These are phyloP conservation scores for Maniola hyperantus DNA, from an alignment of 2,888 invertebrate genomes.

Conservation along the genomic window DNA sequence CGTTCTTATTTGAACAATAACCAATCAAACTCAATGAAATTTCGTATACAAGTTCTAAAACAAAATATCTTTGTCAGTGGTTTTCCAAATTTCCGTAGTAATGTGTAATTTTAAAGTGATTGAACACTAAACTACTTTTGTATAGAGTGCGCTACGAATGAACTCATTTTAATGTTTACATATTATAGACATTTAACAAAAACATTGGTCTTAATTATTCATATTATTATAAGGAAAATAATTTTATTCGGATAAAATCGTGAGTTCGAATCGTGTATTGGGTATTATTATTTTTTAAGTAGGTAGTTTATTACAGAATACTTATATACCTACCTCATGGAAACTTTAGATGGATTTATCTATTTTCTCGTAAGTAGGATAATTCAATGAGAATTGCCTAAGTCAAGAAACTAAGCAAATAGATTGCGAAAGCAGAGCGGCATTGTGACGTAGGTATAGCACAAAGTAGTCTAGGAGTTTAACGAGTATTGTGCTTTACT, in stretches of 20 bases:
- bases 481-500: not conserved
- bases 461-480: not conserved
- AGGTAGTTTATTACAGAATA: not conserved
- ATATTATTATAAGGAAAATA: not conserved
- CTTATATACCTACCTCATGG: not conserved
- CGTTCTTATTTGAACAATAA: too few relatives aligned
- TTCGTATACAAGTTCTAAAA: too few relatives aligned
- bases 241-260: not conserved
- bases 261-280: slow-evolving; percentile 7
- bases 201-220: not conserved
- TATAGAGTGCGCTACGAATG: too few relatives aligned
- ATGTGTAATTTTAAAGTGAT: too few relatives aligned
- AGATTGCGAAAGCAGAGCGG: slow-evolving; percentile 8
- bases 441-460: not conserved
- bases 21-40: too few relatives aligned
- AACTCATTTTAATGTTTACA: not conserved
- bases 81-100: too few relatives aligned
- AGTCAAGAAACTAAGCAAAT: slow-evolving; percentile 6
- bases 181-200: slow-evolving; percentile 7
- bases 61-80: too few relatives aligned
- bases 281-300: not conserved
- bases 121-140: too few relatives aligned
- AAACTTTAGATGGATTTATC: slow-evolving; percentile 5
- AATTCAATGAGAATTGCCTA: slow-evolving; percentile 1
- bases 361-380: not conserved